Conservation (phyloP, 30 jellyfish, hydroid and myxozoan species). For the Morbakka virulenta region DNA sequence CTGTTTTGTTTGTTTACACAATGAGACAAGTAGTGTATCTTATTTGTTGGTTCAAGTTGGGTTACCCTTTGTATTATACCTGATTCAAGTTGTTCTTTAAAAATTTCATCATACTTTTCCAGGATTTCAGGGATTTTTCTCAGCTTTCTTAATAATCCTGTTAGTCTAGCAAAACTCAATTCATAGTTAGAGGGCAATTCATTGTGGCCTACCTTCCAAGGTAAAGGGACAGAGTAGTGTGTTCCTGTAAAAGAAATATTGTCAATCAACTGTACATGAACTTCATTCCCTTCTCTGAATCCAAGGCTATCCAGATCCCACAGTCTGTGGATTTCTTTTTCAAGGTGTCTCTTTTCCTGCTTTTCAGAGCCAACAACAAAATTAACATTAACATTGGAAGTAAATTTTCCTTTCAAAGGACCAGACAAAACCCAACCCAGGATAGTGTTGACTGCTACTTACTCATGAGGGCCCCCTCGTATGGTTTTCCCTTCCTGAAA, state of each 20-base stretch:
- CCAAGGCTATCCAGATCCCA: slow-evolving; percentile 21
- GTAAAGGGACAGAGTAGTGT: background rate
- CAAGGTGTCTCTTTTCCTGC: background rate
- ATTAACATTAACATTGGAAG: background rate
- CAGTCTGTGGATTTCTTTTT: no score
- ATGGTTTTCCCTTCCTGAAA: slow-evolving; percentile 37
- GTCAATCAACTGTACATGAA: slow-evolving; percentile 1
- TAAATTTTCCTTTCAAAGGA: slow-evolving; percentile 45
- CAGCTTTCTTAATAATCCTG: background rate
- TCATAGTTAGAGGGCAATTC: background rate
- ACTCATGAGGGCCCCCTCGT: slow-evolving; percentile 56
- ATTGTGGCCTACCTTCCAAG: slow-evolving; percentile 6
- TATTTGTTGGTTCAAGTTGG: slow-evolving; percentile 16
- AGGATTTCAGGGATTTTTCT: background rate
- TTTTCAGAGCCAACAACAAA: background rate
- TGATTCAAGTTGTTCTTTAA: background rate
- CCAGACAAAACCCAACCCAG: no score
- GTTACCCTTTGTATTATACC: slow-evolving; percentile 1
- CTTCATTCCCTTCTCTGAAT: slow-evolving; percentile 1
- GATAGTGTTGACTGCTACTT: slow-evolving; percentile 34
- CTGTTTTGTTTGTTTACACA: slow-evolving; percentile 5
- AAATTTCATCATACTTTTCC: background rate
- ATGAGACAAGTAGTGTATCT: slow-evolving; percentile 27
- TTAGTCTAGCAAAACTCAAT: background rate
- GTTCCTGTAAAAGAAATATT: background rate